Evolutionary conservation across 2,888 invertebrate species (phyloP), one percentile per base, ranked within the genome.

Genomic region (Halocaridina rubra): DNA sequence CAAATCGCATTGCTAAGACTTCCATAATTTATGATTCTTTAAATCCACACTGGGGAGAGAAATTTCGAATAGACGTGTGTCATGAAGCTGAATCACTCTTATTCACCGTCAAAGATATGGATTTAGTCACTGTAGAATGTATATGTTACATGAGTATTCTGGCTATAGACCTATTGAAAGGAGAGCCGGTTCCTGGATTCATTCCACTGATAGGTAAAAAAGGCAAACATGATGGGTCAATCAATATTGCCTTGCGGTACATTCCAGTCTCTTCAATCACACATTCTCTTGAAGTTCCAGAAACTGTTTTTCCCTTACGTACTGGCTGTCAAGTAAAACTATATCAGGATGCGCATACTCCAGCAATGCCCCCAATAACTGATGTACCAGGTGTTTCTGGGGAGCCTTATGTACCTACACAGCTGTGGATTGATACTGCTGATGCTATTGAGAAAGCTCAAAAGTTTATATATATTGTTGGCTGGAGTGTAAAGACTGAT

Each of bases 11-110:
- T 32, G 80, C 85, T 69, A 88, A 88, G 67, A 88, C 88, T 13
- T 84, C 84, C 71, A 87, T 88, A 46, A 87, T 88, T 27, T 77
- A 81, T 57, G 88, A 88, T 79, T 85, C 85, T 27, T 80, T 88
- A 53, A 87, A 81, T 59, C 88, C 88, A 5, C 81, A 80, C 10
- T 88, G 88, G 88, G 80, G 80, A 10, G 88, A 88, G 61, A 86
- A 81, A 29, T 88, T 86, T 75, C 72, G 86, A 8, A 81, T 88
- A 19, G 85, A 88, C 61, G 46, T 88, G 79, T 88, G 88, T 46
- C 88, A 88, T 19, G 86, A 88, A 57, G 74, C 76, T 0, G 84
- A 86, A 33, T 84, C 80, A 10, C 39, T 88, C 32, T 33, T 86
- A 10, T 86, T 88, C 71, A 84, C 86, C 8, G 77, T 88, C 19